Evolutionary conservation across 2,113 vertebrate species (phyloP).

Genomic region (Caranx melampygus): DNA sequence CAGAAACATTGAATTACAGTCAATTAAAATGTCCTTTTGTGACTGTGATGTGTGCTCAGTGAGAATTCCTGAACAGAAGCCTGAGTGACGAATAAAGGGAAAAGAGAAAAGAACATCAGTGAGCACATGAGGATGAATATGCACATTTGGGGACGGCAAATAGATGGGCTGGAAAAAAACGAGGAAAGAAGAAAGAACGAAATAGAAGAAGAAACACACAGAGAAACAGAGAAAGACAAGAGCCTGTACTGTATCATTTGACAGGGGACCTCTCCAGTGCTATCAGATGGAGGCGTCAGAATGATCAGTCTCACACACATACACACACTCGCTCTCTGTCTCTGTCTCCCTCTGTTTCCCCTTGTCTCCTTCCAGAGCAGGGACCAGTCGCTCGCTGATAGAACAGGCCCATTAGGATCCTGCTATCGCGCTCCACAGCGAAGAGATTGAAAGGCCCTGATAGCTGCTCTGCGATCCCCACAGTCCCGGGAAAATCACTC

Average conservation of each 20-base stretch:
- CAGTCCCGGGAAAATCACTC: constrained; percentile 87
- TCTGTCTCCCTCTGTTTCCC: constrained; percentile 55
- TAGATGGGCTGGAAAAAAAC: neutral
- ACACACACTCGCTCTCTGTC: constrained; percentile 23
- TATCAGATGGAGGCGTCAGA: constrained; percentile 90
- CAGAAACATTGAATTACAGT: constrained; percentile 8
- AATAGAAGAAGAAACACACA: constrained; percentile 26
- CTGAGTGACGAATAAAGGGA: neutral
- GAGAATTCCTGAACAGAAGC: neutral
- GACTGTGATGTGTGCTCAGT: neutral
- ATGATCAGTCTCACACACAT: constrained; percentile 86
- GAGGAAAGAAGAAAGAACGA: constrained; percentile 17
- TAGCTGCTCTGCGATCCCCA: constrained; percentile 86
- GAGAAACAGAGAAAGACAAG: constrained; percentile 63
- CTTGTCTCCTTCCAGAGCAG: constrained; percentile 76
- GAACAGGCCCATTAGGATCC: constrained; percentile 91
- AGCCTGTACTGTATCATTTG: constrained; percentile 92
- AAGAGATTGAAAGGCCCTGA: constrained; percentile 92
- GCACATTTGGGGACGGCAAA: constrained; percentile 29
- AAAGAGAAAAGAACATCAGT: neutral
- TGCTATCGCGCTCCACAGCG: constrained; percentile 91
- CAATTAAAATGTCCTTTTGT: constrained; percentile 23
- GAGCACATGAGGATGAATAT: constrained; percentile 3
- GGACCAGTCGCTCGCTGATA: constrained; percentile 89
- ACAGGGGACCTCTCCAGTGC: constrained; percentile 88